Base-by-base conservation (phyloP, 1,140 invertebrate species). In the Aphelenchoides fujianensis region DNA sequence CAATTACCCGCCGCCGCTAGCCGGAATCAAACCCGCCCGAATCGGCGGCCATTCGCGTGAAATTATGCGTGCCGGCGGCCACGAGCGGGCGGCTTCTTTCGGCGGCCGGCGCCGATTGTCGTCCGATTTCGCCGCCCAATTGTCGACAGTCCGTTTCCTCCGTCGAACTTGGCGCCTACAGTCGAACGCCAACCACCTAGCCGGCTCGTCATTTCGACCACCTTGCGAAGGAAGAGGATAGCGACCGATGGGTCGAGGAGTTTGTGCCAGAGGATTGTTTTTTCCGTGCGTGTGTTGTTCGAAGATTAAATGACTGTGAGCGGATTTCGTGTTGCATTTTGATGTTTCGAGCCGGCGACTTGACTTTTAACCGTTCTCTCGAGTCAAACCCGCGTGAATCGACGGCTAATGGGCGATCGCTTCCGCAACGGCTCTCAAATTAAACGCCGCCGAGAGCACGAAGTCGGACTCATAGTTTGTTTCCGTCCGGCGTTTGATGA, bases 1-100 rank as follows among this genome's bases (percentile, higher is more conserved):
- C 41, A 48, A 48, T 48, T 48, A 48, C 41, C 12, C 12, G 41
- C 23, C 41, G 41, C n/a, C n/a, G n/a, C n/a, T n/a, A n/a, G n/a
- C n/a, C n/a, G 23, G 41, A 48, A 48, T 48, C 41, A 48, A 48
- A 48, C 12, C 12, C 41, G 41, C 23, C 23, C 12, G 23, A 48
- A 48, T 48, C n/a, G n/a, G n/a, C n/a, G 41, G 41, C 41, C 12
- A 48, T 48, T 48, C 41, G 41, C 41, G 41, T 48, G 41, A 48
- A 48, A 48, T 48, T 23, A 48, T 48, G 41, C 41, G 41, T 48
- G 23, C 23, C 41, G 23, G 12, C 41, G 41, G 41, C 23, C 41
- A n/a, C n/a, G n/a, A n/a, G n/a, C n/a, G n/a, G n/a, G n/a, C 23
- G 41, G 12, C 41, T 48, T 48, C 41, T 48, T 12, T 48, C 41